Evolutionary conservation across 2,113 vertebrate genomes (phyloP), one percentile per base, ranked within the genome.

Genomic region (Pachycephala philippinensis): DNA sequence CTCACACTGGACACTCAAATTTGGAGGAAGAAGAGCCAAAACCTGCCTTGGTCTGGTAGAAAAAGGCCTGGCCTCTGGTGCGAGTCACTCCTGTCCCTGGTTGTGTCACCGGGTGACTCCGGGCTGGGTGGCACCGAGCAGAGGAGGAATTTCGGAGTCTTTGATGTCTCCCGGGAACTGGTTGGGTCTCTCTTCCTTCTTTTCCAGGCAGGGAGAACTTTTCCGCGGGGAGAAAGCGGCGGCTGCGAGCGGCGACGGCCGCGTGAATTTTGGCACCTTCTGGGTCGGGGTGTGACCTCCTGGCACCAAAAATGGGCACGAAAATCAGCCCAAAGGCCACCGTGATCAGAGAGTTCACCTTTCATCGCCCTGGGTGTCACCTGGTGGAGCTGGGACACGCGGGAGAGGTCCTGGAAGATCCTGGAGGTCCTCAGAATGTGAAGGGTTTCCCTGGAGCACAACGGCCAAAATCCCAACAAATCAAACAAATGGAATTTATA

Each of bases 1-100:
- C 6, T 22, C 28, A 2, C 3, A 1, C 0, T 35, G 50, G 37
- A 1, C 61, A 13, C 0, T 0, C 4, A 6, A 17, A 8, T 23
- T 20, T 7, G 15, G 28, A 77, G 40, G 49, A 18, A 66, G 47
- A 57, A 27, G 4, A 68, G 9, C 39, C 69, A 42, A 22, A 65
- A 4, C 4, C 4, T 8, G 1, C 33, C 39, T 70, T 20, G 0
- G 2, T 23, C 3, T 0, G 44, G 10, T 59, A 44, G 69, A 31
- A 18, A 10, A 3, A 4, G 4, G 18, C 53, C 53, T 76, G 0
- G 0, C n/a, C 54, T 52, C 53, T 20, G 18, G 2, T 8, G 22
- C 47, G 10, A 42, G 45, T 44, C 44, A n/a, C 39, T 31, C 65
- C 59, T 6, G 77, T 37, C 66, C 23, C 8, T 17, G 45, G 45